Conservation (phyloP, 2,888 invertebrate genomes). For the Lycophotia porphyrea region DNA sequence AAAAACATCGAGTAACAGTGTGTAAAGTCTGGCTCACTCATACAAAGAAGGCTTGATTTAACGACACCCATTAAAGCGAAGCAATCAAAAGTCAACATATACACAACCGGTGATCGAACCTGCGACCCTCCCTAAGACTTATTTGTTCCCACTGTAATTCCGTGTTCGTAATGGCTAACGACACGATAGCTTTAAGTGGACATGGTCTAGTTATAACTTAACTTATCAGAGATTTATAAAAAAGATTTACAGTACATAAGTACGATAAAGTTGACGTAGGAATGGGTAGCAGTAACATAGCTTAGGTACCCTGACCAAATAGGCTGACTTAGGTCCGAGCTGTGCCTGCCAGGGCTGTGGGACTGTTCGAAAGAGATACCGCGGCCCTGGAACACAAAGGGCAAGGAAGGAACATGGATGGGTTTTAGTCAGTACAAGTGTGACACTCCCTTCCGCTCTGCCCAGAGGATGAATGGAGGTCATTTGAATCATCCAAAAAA, state of each 20-base stretch:
- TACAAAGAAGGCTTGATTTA: background rate
- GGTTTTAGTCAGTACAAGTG: too few relatives aligned
- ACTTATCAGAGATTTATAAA: background rate
- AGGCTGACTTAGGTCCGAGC: background rate
- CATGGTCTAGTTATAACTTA: background rate
- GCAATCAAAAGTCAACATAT: conserved; percentile 70
- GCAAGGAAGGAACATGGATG: too few relatives aligned
- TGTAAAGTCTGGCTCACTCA: background rate
- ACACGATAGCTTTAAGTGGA: conserved; percentile 53
- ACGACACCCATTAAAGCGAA: conserved; percentile 56
- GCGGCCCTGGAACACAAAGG: too few relatives aligned
- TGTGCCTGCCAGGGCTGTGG: too few relatives aligned
- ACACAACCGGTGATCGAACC: conserved; percentile 69
- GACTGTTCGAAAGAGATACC: too few relatives aligned
- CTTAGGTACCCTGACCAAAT: background rate
- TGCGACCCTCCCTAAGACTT: conserved; percentile 63
- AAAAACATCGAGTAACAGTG: background rate
- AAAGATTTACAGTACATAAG: too few relatives aligned
- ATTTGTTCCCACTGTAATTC: conserved; percentile 69
- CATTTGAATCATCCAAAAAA: too few relatives aligned
- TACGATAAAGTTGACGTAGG: background rate
- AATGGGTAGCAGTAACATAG: background rate
- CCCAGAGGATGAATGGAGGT: too few relatives aligned
- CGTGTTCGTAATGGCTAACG: conserved; percentile 63
- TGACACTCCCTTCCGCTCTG: too few relatives aligned